Percentiles rank a stretch among this genome's conserved stretches.
Evolutionary conservation across 2,888 invertebrate genomes (phyloP).

Genomic region (Spodoptera exigua): DNA sequence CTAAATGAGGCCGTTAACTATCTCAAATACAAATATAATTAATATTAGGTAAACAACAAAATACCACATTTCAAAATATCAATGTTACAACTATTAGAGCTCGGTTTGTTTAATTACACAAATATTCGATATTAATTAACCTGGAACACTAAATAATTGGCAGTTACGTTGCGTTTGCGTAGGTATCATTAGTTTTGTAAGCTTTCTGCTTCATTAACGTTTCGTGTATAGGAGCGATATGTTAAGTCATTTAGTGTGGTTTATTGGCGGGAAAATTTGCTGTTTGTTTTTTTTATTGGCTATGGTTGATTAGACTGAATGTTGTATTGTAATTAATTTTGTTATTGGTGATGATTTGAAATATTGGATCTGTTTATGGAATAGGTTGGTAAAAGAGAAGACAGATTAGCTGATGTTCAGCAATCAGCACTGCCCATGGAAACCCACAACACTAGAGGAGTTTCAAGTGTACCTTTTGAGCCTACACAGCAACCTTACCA

Average conservation of each 20-base stretch:
- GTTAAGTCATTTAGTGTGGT: constrained; percentile 9
- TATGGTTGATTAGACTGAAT: constrained; percentile 15
- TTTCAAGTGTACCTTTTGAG: no score
- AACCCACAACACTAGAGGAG: no score
- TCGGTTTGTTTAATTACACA: constrained; percentile 43
- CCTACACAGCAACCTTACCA: no score
- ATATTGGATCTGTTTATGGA: no score
- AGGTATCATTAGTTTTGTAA: constrained; percentile 35
- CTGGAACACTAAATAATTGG: constrained; percentile 38
- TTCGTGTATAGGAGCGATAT: constrained; percentile 1
- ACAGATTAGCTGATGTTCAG: no score
- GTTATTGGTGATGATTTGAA: no score
- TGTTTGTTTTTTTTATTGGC: constrained; percentile 3
- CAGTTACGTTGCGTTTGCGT: constrained; percentile 15
- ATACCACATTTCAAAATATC: constrained; percentile 7
- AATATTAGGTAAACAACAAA: no score
- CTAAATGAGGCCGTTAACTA: no score
- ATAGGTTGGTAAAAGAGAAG: no score
- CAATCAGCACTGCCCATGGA: no score
- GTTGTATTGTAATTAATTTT: no score
- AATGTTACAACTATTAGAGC: constrained; percentile 20
- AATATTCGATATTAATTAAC: constrained; percentile 45
- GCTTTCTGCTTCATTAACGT: constrained; percentile 32
- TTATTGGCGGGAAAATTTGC: constrained; percentile 17
- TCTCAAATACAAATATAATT: no score